These are phyloP conservation scores for Formica aserva DNA, from an alignment of 2,888 invertebrate genomes.

Conservation along the genomic window DNA sequence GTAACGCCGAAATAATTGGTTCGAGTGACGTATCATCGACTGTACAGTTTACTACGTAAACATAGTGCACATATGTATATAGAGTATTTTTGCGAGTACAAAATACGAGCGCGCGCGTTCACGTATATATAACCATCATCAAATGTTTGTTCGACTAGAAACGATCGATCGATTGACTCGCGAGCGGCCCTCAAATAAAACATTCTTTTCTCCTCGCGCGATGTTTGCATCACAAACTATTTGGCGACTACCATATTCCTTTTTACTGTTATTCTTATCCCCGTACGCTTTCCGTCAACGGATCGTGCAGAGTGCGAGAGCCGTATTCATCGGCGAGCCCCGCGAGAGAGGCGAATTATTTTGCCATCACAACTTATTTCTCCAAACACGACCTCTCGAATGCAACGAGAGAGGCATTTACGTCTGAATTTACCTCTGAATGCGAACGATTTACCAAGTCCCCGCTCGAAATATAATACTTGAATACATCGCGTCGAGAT, in stretches of 20 bases:
- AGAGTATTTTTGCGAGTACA: conserved; percentile 34
- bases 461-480: conserved; percentile 26
- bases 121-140: conserved; percentile 49
- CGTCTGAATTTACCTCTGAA: conserved; percentile 21
- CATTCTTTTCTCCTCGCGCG: conserved; percentile 32
- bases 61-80: neutral
- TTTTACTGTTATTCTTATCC: conserved; percentile 65
- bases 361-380: conserved; percentile 31
- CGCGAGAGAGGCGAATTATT: conserved; percentile 47
- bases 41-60: conserved; percentile 27
- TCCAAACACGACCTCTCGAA: conserved; percentile 35
- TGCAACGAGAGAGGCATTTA: conserved; percentile 35
- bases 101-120: neutral
- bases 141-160: conserved; percentile 64
- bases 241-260: conserved; percentile 51
- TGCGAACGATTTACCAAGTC: conserved; percentile 8
- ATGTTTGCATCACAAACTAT: conserved; percentile 63
- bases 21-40: conserved; percentile 25
- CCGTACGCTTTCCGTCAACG: conserved; percentile 53
- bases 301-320: conserved; percentile 19
- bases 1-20: conserved; percentile 4
- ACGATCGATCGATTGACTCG: conserved; percentile 61
- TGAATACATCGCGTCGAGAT: conserved; percentile 20
- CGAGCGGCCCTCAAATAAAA: conserved; percentile 47
- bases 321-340: conserved; percentile 16